These are phyloP conservation scores for Escarpia spicata DNA, from an alignment of 2,888 invertebrate species.

Conservation along the genomic window DNA sequence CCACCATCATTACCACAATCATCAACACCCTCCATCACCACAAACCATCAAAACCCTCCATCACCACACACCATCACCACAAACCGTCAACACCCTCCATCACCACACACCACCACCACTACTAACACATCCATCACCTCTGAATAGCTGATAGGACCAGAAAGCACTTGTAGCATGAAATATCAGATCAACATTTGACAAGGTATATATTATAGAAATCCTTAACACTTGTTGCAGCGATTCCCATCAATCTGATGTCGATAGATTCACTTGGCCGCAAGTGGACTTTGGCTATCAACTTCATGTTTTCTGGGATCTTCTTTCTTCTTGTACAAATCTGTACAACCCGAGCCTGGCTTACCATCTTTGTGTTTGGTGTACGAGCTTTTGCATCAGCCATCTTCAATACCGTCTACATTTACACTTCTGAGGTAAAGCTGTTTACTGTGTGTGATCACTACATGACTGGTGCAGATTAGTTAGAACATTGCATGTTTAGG, in stretches of 20 bases:
- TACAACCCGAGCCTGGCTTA: constrained; percentile 52
- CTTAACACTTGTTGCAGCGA: constrained; percentile 48
- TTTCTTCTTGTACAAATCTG: constrained; percentile 44
- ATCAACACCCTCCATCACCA: no score
- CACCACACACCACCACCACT: no score
- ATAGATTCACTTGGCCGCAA: constrained; percentile 60
- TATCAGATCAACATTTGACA: no score
- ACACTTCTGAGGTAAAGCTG: constrained; percentile 60
- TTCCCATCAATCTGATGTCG: constrained; percentile 60
- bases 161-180: no score
- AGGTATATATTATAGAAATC: no score
- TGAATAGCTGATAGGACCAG: no score
- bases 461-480: not conserved
- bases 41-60: no score
- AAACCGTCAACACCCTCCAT: no score
- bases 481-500: not conserved
- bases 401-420: constrained; percentile 62
- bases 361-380: constrained; percentile 57
- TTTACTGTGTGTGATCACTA: not conserved
- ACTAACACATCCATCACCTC: no score
- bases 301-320: constrained; percentile 39
- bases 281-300: constrained; percentile 39
- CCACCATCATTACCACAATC: no score
- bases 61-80: no score
- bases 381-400: constrained; percentile 59